phyloP scores from a whole-genome alignment of 2,888 invertebrate genomes.

The Cotesia congregata region DNA sequence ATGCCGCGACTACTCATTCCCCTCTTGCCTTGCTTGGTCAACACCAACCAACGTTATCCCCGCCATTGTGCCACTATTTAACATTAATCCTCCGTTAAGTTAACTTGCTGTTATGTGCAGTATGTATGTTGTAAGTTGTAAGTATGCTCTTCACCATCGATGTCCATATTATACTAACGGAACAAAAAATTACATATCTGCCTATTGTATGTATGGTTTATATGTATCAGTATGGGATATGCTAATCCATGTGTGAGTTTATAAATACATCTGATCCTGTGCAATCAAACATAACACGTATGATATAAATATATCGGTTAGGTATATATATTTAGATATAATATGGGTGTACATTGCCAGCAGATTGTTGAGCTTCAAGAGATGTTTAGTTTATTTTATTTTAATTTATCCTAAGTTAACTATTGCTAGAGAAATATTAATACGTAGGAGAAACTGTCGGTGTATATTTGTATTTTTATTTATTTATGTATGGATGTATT shows the following conservation, averaged over 20 bases:
- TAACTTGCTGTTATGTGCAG: constrained; percentile 13
- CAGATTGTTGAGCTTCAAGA: neutral
- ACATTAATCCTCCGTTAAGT: constrained; percentile 39
- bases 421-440: neutral
- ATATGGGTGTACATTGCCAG: neutral
- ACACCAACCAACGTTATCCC: constrained; percentile 6
- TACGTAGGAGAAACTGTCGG: constrained; percentile 39
- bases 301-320: neutral
- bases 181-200: constrained; percentile 13
- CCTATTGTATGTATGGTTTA: neutral
- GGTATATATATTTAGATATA: neutral
- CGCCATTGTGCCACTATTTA: constrained; percentile 15
- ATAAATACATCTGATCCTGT: neutral
- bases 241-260: neutral
- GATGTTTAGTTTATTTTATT: neutral
- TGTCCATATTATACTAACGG: constrained; percentile 30
- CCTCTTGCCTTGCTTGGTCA: neutral
- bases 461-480: constrained; percentile 37
- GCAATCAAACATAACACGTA: neutral
- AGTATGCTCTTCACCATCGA: constrained; percentile 17
- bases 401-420: too few relatives aligned
- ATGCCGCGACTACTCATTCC: constrained; percentile 9
- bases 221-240: neutral
- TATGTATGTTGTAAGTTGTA: constrained; percentile 14
- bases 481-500: neutral